Base-by-base conservation (phyloP, 2,888 invertebrate species). In the Exocentrus adspersus region DNA sequence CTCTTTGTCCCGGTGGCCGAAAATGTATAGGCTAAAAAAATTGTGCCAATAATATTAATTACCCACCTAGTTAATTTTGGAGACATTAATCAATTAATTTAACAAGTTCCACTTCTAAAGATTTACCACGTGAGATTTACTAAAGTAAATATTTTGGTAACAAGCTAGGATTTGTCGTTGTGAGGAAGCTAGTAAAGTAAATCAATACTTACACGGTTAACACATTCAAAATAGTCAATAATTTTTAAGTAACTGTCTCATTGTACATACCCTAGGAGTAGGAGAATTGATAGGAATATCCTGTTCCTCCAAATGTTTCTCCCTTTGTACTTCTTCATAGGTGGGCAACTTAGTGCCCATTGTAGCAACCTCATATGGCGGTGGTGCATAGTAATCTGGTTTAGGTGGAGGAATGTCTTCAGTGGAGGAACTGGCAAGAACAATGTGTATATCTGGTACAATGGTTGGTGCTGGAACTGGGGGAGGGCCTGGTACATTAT, bases 251-350 rank as follows among this genome's bases (percentile, higher is more conserved):
- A n/a, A n/a, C n/a, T n/a, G n/a, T n/a, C n/a, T n/a, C n/a, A n/a
- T n/a, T n/a, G n/a, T 53, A 42, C 64, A 58, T 68, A 76, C 75
- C 61, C 73, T 68, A n/a, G 72, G 43, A 24, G 64, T 63, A 16
- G 74, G 71, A 16, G 65, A 62, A 46, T 67, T 70, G 19, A 74
- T 68, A 1, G 75, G 72, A 28, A 72, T 64, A 53, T 91, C 91
- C 24, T 79, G 78, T 48, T 90, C 92, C 77, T 93, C 92, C 75
- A 92, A 82, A 72, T 90, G 89, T 80, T 96, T 96, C 79, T 94
- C 93, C 73, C 93, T 86, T 81, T 95, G 93, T 53, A 95, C 95
- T 82, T 96, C 95, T 81, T 95, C 95, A 80, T 96, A 96, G 10
- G 94, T 92, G 3, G 94, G 96, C 76, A 95, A 84, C 82, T 94